Conservation (phyloP, 2,797 vertebrate genomes). For the Lepilemur ruficaudatus region DNA sequence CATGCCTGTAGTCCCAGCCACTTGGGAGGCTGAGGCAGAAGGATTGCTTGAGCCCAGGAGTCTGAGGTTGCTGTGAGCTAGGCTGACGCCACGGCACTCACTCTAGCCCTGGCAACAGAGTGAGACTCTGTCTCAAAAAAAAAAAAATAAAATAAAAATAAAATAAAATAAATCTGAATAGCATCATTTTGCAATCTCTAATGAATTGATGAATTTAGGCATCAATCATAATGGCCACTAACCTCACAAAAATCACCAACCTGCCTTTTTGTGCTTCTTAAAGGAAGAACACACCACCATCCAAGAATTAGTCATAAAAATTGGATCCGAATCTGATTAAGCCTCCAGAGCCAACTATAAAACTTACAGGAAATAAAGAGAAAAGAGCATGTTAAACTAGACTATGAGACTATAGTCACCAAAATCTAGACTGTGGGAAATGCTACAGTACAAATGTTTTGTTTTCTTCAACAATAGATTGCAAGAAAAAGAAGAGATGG, state of each 20-base stretch:
- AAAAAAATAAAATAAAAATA: too few species aligned
- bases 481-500: slow-evolving; percentile 9
- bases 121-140: too few species aligned
- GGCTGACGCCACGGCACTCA: too few species aligned
- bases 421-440: not conserved
- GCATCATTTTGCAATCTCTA: not conserved
- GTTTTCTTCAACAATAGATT: not conserved
- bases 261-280: not conserved
- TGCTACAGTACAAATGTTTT: not conserved
- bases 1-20: too few species aligned
- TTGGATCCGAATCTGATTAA: not conserved
- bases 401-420: not conserved
- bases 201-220: not conserved
- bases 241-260: not conserved
- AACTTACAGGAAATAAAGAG: not conserved
- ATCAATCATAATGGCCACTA: not conserved
- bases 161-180: not conserved
- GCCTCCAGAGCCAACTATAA: not conserved
- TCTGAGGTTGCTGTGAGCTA: too few species aligned
- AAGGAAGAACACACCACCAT: not conserved
- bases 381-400: not conserved
- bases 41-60: too few species aligned
- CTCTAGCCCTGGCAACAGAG: too few species aligned
- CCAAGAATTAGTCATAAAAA: not conserved
- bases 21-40: too few species aligned